These are phyloP conservation scores for Chorisops tibialis DNA, from an alignment of 2,888 invertebrate species.

Conservation along the genomic window DNA sequence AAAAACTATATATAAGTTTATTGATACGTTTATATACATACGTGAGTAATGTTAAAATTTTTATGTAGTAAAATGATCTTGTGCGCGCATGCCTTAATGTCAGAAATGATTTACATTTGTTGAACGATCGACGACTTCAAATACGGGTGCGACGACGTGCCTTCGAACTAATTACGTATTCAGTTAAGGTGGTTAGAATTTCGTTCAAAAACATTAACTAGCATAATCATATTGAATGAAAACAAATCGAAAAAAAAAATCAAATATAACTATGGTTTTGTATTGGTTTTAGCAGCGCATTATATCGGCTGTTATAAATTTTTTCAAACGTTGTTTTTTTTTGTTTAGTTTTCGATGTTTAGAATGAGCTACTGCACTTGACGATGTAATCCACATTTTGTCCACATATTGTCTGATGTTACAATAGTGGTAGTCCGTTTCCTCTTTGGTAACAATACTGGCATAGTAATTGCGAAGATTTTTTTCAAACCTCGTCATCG, in stretches of 20 bases:
- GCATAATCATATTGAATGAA: slow-evolving; percentile 29
- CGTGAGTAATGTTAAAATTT: too few relatives aligned
- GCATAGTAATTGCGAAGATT: slow-evolving; percentile 27
- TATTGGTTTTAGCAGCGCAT: too few relatives aligned
- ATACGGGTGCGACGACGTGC: slow-evolving; percentile 32
- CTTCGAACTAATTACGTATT: slow-evolving; percentile 28
- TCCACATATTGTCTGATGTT: slow-evolving; percentile 10
- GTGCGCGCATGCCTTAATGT: slow-evolving; percentile 34
- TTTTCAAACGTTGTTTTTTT: too few relatives aligned
- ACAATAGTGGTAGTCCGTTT: slow-evolving; percentile 30
- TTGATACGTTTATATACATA: too few relatives aligned
- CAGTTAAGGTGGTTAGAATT: slow-evolving; percentile 29
- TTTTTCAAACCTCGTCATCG: background rate
- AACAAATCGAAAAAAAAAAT: too few relatives aligned
- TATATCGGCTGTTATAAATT: too few relatives aligned
- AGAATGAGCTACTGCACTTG: slow-evolving; percentile 12
- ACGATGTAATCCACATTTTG: slow-evolving; percentile 14
- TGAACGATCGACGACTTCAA: slow-evolving; percentile 34
- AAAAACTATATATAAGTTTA: too few relatives aligned
- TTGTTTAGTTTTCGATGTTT: background rate
- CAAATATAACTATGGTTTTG: too few relatives aligned
- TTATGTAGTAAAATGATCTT: slow-evolving; percentile 28
- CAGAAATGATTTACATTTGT: slow-evolving; percentile 35
- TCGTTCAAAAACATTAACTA: slow-evolving; percentile 33
- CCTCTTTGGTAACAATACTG: slow-evolving; percentile 25